A percentile compares a stretch with the other conserved stretches of the same genome.
Conservation (phyloP, 2,888 invertebrate species). For the Strigamia crassipes region DNA sequence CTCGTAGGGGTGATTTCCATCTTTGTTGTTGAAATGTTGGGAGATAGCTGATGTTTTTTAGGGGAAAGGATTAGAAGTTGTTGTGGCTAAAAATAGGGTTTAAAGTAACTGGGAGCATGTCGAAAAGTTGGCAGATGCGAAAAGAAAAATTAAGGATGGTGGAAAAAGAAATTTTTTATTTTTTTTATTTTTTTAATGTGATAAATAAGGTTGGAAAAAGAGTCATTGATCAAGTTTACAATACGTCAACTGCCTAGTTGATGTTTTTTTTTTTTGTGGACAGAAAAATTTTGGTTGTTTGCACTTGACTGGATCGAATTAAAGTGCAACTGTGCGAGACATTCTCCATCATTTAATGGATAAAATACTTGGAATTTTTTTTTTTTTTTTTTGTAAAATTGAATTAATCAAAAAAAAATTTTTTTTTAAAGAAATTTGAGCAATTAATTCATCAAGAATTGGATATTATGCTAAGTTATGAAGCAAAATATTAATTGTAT, state of each 20-base stretch:
- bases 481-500: too few species aligned
- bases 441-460: slow-evolving; percentile 6
- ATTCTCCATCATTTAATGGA: slow-evolving; percentile 24
- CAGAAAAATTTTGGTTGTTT: slow-evolving; percentile 32
- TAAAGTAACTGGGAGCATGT: background rate
- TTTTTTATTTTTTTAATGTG: background rate
- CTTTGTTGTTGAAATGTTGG: background rate
- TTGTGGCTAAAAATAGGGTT: background rate
- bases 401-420: background rate
- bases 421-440: background rate
- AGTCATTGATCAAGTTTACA: slow-evolving; percentile 31
- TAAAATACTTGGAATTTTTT: background rate
- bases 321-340: slow-evolving; percentile 27
- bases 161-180: background rate
- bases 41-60: background rate
- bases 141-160: background rate
- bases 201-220: slow-evolving; percentile 36
- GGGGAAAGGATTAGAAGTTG: background rate
- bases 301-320: slow-evolving; percentile 18
- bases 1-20: slow-evolving; percentile 23
- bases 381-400: background rate
- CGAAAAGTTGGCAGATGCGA: background rate
- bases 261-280: background rate
- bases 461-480: too few species aligned
- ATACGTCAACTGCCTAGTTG: background rate